Conservation (phyloP, 37 sponge, comb jelly and placozoan genomes). For the Eunapius fragilis region DNA sequence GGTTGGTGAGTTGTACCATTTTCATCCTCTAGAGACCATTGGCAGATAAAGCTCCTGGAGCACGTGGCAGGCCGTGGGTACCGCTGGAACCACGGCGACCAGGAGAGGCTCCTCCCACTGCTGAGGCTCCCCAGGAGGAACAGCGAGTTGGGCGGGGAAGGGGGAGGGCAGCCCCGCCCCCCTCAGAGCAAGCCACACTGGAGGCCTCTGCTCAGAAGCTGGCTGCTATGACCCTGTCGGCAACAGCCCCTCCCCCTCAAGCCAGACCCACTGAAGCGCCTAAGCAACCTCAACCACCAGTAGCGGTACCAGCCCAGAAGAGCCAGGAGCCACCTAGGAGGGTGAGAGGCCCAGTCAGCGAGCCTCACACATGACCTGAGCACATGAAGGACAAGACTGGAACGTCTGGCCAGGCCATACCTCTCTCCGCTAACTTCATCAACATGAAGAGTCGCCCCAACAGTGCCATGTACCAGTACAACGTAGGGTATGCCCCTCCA, state of each 20-base stretch:
- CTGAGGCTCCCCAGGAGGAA: background rate
- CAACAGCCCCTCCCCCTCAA: background rate
- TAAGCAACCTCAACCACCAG: background rate
- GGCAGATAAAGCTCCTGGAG: slow-evolving; percentile 11
- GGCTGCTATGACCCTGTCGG: slow-evolving; percentile 24
- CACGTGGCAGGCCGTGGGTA: slow-evolving; percentile 53
- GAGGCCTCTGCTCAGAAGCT: slow-evolving; percentile 21
- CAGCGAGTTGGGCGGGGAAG: slow-evolving; percentile 65
- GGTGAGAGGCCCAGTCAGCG: slow-evolving; percentile 10
- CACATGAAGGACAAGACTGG: slow-evolving; percentile 80
- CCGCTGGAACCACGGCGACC: slow-evolving; percentile 35
- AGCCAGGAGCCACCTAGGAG: slow-evolving; percentile 8
- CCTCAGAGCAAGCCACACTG: background rate
- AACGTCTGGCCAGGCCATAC: slow-evolving; percentile 40
- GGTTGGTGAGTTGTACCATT: no score
- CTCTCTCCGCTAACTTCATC: slow-evolving; percentile 74
- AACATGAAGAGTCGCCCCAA: slow-evolving; percentile 59
- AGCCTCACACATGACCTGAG: slow-evolving; percentile 66
- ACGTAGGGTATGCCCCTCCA: slow-evolving; percentile 72
- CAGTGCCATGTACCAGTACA: slow-evolving; percentile 88
- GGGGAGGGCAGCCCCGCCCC: slow-evolving; percentile 34
- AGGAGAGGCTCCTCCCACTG: slow-evolving; percentile 27
- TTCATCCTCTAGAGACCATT: no score
- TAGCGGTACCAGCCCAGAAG: slow-evolving; percentile 1
- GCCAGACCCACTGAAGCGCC: background rate